Evolutionary conservation across 2,113 vertebrate species (phyloP).

Genomic region (Apteryx mantelli): DNA sequence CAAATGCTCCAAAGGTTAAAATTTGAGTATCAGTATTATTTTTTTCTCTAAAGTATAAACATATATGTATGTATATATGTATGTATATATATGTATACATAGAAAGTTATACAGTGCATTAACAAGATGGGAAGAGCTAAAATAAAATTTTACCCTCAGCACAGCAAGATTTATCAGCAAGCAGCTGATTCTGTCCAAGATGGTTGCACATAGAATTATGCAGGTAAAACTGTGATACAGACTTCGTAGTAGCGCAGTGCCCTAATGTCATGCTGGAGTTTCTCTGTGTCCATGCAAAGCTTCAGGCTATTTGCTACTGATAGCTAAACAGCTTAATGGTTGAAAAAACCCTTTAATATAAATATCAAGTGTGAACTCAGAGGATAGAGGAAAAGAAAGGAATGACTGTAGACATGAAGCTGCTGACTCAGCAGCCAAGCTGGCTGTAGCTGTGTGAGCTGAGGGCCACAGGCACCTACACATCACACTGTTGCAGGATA

Average conservation of each 20-base stretch:
- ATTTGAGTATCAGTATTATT: not conserved
- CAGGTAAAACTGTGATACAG: not conserved
- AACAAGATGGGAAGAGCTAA: not conserved
- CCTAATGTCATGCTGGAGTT: not conserved
- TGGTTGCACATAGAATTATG: not conserved
- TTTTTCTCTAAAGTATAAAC: not conserved
- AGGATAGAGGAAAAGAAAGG: not conserved
- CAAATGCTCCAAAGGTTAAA: not conserved
- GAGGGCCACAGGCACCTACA: not conserved
- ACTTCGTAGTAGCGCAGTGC: not conserved
- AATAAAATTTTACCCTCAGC: not conserved
- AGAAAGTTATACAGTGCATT: not conserved
- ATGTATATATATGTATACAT: not conserved
- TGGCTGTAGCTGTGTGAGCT: not conserved
- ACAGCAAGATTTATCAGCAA: not conserved
- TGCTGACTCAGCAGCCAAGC: not conserved
- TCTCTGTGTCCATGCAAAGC: not conserved
- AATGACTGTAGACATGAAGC: not conserved
- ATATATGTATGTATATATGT: not conserved
- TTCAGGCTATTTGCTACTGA: not conserved
- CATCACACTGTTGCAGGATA: not conserved
- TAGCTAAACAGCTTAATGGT: not conserved
- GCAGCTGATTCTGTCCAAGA: not conserved
- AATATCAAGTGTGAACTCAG: not conserved
- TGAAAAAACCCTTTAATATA: not conserved